These are phyloP conservation scores for Barbus barbus DNA, from an alignment of 2,113 vertebrate species.

Conservation along the genomic window DNA sequence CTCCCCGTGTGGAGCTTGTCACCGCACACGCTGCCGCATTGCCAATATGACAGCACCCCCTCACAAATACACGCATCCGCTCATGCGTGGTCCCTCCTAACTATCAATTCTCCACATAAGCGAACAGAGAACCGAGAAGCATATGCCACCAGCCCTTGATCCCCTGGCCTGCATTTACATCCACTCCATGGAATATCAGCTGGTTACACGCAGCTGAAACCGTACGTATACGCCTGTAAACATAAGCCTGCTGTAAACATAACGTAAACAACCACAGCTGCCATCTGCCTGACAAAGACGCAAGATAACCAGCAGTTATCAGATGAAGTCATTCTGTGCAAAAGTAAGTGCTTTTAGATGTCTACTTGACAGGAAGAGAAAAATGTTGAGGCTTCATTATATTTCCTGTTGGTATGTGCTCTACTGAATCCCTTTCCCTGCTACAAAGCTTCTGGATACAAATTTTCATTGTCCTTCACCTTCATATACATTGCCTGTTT, in stretches of 20 bases:
- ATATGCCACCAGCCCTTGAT: conserved; percentile 81
- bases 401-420: background rate
- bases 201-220: conserved; percentile 67
- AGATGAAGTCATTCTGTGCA: conserved; percentile 16
- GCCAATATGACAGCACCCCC: conserved; percentile 72
- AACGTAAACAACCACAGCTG: conserved; percentile 59
- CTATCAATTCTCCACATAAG: conserved; percentile 63
- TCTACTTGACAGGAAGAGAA: background rate
- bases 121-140: conserved; percentile 80
- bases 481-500: background rate
- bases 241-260: conserved; percentile 63
- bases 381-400: background rate
- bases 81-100: conserved; percentile 12
- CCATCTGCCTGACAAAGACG: conserved; percentile 69
- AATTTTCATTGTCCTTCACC: background rate
- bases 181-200: conserved; percentile 80
- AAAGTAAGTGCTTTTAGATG: background rate
- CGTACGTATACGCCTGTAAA: conserved; percentile 72
- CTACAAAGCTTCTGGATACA: background rate
- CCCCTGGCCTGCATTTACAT: conserved; percentile 81
- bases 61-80: conserved; percentile 27
- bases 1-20: conserved; percentile 78
- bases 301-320: conserved; percentile 21
- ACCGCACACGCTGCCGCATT: conserved; percentile 87
- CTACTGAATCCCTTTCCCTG: background rate